phyloP scores from a whole-genome alignment of 2,888 invertebrate species.

The Seira ritae region DNA sequence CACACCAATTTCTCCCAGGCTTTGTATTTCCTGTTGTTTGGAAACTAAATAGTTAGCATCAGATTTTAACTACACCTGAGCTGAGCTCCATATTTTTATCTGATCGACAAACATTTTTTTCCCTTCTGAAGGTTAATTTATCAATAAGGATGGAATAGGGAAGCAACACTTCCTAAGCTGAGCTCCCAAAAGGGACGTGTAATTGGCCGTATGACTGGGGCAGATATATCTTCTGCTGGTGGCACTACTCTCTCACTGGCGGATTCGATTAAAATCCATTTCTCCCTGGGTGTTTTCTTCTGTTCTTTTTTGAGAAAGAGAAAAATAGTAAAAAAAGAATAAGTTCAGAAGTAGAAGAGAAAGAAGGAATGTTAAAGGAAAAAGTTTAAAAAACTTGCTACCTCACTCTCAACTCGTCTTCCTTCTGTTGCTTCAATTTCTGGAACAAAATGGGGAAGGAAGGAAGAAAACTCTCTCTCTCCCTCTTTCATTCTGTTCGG shows the following conservation, averaged over 20 bases:
- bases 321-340: conserved; percentile 2
- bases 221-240: neutral
- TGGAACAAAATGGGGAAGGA: neutral
- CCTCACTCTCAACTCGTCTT: neutral
- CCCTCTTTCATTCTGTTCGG: neutral
- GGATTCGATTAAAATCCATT: conserved; percentile 14
- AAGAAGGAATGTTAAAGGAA: neutral
- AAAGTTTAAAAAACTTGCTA: conserved; percentile 7
- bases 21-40: too few relatives aligned
- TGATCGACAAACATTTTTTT: neutral
- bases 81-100: too few relatives aligned
- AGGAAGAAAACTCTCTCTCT: neutral
- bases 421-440: conserved; percentile 1
- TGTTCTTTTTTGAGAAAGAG: too few relatives aligned
- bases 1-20: too few relatives aligned
- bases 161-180: conserved; percentile 12
- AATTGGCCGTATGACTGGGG: neutral
- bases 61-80: neutral
- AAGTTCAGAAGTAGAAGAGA: neutral
- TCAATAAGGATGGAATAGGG: conserved; percentile 6
- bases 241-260: neutral
- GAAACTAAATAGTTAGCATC: too few relatives aligned
- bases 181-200: neutral
- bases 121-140: conserved; percentile 20
- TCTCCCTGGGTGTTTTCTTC: neutral